Evolutionary conservation across 2,888 invertebrate genomes (phyloP).

Genomic region (Scaptomyza polygonia): DNA sequence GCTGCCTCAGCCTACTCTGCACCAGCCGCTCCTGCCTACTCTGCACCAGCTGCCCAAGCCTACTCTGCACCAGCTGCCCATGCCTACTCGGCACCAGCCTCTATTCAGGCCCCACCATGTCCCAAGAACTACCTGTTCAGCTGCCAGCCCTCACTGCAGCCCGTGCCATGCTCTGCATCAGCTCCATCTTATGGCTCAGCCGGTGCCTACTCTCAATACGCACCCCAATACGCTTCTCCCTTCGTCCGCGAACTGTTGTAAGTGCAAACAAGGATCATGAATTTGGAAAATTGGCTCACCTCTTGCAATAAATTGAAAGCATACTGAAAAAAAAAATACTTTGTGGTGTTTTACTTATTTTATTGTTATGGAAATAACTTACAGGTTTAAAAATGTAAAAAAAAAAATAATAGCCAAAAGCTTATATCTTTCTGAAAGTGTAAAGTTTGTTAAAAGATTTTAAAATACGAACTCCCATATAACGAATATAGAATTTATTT

Average conservation of each 20-base stretch:
- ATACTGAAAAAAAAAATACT: slow-evolving; percentile 4
- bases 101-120: slow-evolving; percentile 75
- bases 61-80: slow-evolving; percentile 53
- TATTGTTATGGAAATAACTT: not conserved
- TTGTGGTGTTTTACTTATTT: not conserved
- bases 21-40: slow-evolving; percentile 42
- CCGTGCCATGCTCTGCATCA: slow-evolving; percentile 76
- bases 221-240: slow-evolving; percentile 77
- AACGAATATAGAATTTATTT: no score
- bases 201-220: slow-evolving; percentile 77
- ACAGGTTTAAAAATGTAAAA: not conserved
- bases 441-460: no score
- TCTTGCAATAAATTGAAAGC: slow-evolving; percentile 39
- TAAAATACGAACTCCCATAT: no score
- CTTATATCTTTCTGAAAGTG: no score
- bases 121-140: slow-evolving; percentile 81
- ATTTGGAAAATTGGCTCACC: slow-evolving; percentile 13
- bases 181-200: slow-evolving; percentile 67
- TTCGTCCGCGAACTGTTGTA: slow-evolving; percentile 70
- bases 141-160: slow-evolving; percentile 77
- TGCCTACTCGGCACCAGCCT: slow-evolving; percentile 35
- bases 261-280: slow-evolving; percentile 9
- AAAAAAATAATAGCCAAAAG: no score
- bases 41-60: slow-evolving; percentile 48
- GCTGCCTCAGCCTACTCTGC: slow-evolving; percentile 52